phyloP scores from a whole-genome alignment of 2,797 vertebrate genomes.

The Eurystomus glaucurus region DNA sequence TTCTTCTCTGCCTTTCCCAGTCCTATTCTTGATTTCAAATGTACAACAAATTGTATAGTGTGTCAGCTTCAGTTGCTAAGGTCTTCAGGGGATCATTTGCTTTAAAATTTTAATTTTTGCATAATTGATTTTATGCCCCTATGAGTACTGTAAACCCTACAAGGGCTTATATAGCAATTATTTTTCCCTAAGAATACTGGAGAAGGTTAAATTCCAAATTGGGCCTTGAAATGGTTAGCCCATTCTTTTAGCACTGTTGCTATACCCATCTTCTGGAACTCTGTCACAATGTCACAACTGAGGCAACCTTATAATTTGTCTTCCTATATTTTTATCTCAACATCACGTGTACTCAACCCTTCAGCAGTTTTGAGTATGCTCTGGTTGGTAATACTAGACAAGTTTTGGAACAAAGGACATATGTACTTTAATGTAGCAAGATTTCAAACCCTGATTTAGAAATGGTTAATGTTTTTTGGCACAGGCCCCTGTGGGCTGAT shows the following conservation, averaged over 20 bases:
- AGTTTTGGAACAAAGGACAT: background rate
- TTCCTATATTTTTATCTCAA: background rate
- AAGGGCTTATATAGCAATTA: background rate
- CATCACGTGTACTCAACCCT: background rate
- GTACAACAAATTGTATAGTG: background rate
- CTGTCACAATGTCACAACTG: background rate
- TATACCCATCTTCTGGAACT: background rate
- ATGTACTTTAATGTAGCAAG: background rate
- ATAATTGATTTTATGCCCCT: background rate
- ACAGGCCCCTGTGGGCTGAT: background rate
- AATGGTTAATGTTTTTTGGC: background rate
- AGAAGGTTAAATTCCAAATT: background rate
- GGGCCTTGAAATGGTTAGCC: background rate
- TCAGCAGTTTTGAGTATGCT: background rate
- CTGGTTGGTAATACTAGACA: background rate
- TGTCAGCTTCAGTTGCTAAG: background rate
- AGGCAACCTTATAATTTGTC: background rate
- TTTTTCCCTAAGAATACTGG: background rate
- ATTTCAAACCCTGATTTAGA: background rate
- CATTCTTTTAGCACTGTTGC: background rate
- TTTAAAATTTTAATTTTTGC: background rate
- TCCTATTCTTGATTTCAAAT: background rate
- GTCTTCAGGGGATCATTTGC: background rate
- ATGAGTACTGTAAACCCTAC: background rate
- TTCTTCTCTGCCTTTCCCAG: background rate